Evolutionary conservation across 2,888 invertebrate species (phyloP).

Genomic region (Meta bourneti): DNA sequence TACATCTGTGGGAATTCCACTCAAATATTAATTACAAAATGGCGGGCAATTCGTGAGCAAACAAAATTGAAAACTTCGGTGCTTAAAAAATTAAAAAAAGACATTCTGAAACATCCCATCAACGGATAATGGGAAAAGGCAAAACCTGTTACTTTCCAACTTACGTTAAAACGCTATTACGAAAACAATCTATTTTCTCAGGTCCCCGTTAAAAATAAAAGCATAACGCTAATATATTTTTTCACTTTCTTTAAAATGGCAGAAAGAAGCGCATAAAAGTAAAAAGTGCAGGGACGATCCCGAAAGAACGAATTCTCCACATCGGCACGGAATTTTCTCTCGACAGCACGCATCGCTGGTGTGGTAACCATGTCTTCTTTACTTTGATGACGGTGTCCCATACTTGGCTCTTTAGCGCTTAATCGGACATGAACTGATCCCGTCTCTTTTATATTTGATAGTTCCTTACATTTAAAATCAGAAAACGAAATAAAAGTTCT

Average conservation of each 20-base stretch:
- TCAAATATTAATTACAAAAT: background rate
- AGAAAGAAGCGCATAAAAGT: too few relatives aligned
- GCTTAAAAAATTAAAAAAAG: background rate
- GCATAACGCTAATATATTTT: background rate
- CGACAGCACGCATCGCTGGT: background rate
- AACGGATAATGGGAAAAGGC: background rate
- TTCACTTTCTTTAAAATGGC: background rate
- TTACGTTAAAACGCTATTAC: constrained; percentile 60
- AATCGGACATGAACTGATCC: too few relatives aligned
- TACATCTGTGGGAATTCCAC: background rate
- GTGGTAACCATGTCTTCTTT: background rate
- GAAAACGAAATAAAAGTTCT: too few relatives aligned
- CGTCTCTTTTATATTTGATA: too few relatives aligned
- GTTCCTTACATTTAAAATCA: too few relatives aligned
- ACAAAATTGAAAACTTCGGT: too few relatives aligned
- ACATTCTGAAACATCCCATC: too few relatives aligned
- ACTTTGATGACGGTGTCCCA: background rate
- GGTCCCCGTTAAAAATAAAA: background rate
- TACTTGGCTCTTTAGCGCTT: background rate
- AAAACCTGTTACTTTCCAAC: constrained; percentile 12
- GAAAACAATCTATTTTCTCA: constrained; percentile 65
- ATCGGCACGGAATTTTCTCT: background rate
- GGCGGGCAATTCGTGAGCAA: background rate
- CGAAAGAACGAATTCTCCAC: background rate
- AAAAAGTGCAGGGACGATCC: background rate